Percentiles rank a stretch among this genome's conserved stretches.
Conservation (phyloP, 2,797 vertebrate genomes). For the Sorex maritimensis region DNA sequence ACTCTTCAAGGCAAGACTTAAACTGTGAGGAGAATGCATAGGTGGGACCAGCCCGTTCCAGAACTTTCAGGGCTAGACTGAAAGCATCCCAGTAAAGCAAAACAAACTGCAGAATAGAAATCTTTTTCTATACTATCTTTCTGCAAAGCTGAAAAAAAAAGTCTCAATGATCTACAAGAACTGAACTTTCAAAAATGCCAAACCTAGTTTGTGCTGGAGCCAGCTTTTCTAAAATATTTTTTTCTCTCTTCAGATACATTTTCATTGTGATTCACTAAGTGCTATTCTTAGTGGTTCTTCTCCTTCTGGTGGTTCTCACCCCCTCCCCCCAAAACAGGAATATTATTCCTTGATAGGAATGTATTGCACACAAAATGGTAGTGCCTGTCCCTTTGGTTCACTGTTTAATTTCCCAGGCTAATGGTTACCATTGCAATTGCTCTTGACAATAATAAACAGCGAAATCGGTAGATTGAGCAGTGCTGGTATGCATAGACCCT, state of each 20-base stretch:
- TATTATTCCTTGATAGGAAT: conserved; percentile 14
- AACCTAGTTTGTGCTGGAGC: conserved; percentile 17
- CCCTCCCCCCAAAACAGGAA: neutral
- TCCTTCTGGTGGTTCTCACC: too few species aligned
- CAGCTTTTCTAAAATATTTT: conserved; percentile 45
- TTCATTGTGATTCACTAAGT: neutral
- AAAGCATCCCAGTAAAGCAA: conserved; percentile 58
- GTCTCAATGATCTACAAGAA: neutral
- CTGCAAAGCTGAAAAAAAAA: neutral
- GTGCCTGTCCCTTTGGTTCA: conserved; percentile 12
- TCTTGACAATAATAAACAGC: conserved; percentile 64
- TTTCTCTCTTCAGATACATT: conserved; percentile 50
- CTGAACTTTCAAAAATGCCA: neutral
- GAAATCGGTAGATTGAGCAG: conserved; percentile 54
- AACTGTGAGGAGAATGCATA: conserved; percentile 5
- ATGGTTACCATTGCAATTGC: conserved; percentile 11
- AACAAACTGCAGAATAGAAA: conserved; percentile 2
- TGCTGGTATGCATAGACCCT: neutral
- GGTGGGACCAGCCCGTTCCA: neutral
- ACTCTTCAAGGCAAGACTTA: neutral
- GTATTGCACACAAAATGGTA: neutral
- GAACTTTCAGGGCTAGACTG: neutral
- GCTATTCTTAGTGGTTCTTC: too few species aligned
- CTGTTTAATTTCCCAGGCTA: conserved; percentile 57
- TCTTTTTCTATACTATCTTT: neutral